A percentile compares a stretch with the other conserved stretches of the same genome.
These are phyloP conservation scores for Sandelia bainsii DNA, from an alignment of 2,797 vertebrate genomes.

Conservation along the genomic window DNA sequence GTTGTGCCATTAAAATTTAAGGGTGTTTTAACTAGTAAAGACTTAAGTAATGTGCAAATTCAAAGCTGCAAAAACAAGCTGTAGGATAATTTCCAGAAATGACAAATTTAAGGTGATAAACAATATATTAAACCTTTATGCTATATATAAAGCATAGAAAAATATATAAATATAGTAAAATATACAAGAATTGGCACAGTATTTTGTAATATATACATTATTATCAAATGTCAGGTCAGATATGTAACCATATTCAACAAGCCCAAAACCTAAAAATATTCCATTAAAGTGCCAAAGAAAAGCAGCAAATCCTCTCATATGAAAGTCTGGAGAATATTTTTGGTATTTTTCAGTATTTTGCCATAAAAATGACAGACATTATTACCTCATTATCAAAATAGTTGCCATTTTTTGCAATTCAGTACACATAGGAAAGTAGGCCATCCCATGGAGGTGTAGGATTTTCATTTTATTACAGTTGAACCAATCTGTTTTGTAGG, in stretches of 20 bases:
- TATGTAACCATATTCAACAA: neutral
- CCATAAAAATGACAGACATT: neutral
- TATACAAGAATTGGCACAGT: too few relatives aligned
- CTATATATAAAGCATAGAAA: too few relatives aligned
- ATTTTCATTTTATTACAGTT: slow-evolving; percentile 14
- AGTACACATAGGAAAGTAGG: slow-evolving; percentile 1
- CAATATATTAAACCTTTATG: too few relatives aligned
- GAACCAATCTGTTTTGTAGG: slow-evolving; percentile 76
- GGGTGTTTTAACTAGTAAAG: too few relatives aligned
- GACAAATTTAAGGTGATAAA: too few relatives aligned
- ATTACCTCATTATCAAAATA: neutral
- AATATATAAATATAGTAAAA: too few relatives aligned
- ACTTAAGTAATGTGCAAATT: neutral
- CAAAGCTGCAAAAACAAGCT: neutral
- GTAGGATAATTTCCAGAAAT: too few relatives aligned
- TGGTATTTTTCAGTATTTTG: neutral
- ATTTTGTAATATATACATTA: neutral
- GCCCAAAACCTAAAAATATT: too few relatives aligned
- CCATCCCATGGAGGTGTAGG: neutral
- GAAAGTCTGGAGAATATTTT: neutral
- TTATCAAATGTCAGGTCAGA: neutral
- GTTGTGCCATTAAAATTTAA: too few relatives aligned
- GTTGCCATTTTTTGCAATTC: neutral
- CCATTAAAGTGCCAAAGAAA: too few relatives aligned
- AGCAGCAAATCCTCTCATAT: neutral